Base-by-base conservation (phyloP, 2,113 vertebrate species). In the Perca schrenkii region DNA sequence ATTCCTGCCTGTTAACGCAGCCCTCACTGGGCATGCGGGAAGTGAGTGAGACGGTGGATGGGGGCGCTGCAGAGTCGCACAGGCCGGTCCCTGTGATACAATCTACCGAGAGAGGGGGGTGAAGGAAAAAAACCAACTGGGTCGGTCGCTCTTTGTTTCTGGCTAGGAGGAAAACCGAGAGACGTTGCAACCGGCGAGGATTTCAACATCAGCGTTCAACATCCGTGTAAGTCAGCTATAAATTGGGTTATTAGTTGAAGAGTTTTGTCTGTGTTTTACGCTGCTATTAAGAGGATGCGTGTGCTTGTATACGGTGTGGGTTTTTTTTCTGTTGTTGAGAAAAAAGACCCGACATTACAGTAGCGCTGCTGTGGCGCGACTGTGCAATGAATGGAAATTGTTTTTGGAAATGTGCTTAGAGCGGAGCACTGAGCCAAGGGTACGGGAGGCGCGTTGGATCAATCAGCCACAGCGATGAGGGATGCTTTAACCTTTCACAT, bases 101-200 rank as follows among this genome's bases (percentile, higher is more conserved):
- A 87, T 90, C 90, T 84, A 58, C 84, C 47, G 72, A 79, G 65
- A 77, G 82, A 54, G 79, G 77, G 83, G 83, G 67, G 78, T 58
- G 89, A 68, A 77, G 69, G 84, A 87, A 91, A 94, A 92, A 92
- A 89, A 91, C 84, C 81, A 79, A 88, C 91, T 88, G 88, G 92
- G 90, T 86, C 80, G 90, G 84, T 92, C 87, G 93, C 83, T 94
- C 95, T 96, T 95, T 96, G 95, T 96, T 96, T 95, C 94, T 95
- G 87, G 90, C 81, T 91, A 47, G 91, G 86, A 91, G 90, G 90
- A 95, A 92, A 94, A 90, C 85, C 91, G 11, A 90, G 82, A 93
- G 89, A 93, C 89, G 78, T 77, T 84, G 88, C 79, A 60, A 88
- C 88, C 89, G 90, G 90, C n/a, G 87, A 86, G 83, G 78, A 82